Evolutionary conservation across 2,797 vertebrate species (phyloP), one percentile per base, ranked within the genome.

Genomic region (Danionella dracula): DNA sequence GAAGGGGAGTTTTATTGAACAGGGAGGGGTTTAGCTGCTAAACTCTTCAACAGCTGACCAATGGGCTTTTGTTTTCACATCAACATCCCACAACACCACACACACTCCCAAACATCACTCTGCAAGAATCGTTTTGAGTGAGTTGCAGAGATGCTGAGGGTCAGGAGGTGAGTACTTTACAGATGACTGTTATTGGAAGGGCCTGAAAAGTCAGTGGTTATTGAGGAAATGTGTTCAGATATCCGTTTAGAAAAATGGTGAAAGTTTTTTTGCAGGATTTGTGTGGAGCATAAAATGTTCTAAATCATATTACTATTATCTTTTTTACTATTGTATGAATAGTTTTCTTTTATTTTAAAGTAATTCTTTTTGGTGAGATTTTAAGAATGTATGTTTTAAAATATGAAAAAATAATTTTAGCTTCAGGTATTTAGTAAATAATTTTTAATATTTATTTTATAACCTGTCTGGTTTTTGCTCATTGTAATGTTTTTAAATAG

Each of bases 1-100:
- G 77, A 83, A 83, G 83, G 84, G 85, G 86, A 79, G 76, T 73
- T 84, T 79, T 82, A 87, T 81, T 82, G 69, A 68, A 67, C 9
- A 63, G 83, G 87, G 87, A 81, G 85, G 87, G 81, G 80, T 84
- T 80, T 81, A 73, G 71, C 56, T 75, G 38, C 68, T 51, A 73
- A 78, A 32, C 46, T 71, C 69, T 75, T 77, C 75, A 75, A 70
- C 58, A 72, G 54, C 70, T 75, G 71, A 70, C 76, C 81, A 80
- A 66, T 84, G 78, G 77, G 72, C 61, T 72, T 66, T 73, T 48
- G 53, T 62, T 57, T n/a, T 12, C 49, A 58, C 44, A 66, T 61
- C 71, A 71, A 66, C 61, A 65, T 57, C 62, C 59, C 59, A 72
- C 62, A 44, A 74, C 57, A 63, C 40, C 54, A 58, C 53, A 66